Evolutionary conservation across 2,888 invertebrate species (phyloP).

Genomic region (Drosophila paranaensis): DNA sequence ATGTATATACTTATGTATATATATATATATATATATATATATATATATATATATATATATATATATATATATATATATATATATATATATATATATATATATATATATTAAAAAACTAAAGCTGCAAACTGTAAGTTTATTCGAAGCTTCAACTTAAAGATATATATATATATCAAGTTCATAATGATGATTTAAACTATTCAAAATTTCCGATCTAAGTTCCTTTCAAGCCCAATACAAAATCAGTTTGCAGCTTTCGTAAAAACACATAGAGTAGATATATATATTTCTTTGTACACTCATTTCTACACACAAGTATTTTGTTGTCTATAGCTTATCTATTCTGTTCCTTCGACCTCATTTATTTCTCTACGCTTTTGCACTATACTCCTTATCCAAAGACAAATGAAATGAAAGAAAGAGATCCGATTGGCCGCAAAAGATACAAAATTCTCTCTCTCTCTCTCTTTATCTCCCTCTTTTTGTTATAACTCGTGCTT

Average conservation of each 20-base stretch:
- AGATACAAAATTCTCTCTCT: constrained; percentile 18
- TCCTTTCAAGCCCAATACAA: too few species aligned
- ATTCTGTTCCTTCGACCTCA: constrained; percentile 1
- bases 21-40: background rate
- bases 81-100: background rate
- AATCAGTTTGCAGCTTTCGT: background rate
- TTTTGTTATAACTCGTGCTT: constrained; percentile 52
- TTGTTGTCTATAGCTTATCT: constrained; percentile 26
- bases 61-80: background rate
- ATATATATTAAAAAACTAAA: background rate
- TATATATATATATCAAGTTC: too few species aligned
- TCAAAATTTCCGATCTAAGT: background rate
- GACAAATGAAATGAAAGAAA: constrained; percentile 9
- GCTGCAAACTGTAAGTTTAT: background rate
- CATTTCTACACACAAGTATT: constrained; percentile 5
- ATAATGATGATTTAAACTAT: too few species aligned
- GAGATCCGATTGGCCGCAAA: constrained; percentile 21
- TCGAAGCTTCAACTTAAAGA: background rate
- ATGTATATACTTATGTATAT: background rate
- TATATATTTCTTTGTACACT: background rate
- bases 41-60: background rate
- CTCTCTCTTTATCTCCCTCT: constrained; percentile 34
- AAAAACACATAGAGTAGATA: background rate
- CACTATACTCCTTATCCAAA: constrained; percentile 25
- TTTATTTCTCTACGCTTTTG: constrained; percentile 36